phyloP scores from a whole-genome alignment of 1,140 invertebrate genomes.

The Chironomus striatipennis region DNA sequence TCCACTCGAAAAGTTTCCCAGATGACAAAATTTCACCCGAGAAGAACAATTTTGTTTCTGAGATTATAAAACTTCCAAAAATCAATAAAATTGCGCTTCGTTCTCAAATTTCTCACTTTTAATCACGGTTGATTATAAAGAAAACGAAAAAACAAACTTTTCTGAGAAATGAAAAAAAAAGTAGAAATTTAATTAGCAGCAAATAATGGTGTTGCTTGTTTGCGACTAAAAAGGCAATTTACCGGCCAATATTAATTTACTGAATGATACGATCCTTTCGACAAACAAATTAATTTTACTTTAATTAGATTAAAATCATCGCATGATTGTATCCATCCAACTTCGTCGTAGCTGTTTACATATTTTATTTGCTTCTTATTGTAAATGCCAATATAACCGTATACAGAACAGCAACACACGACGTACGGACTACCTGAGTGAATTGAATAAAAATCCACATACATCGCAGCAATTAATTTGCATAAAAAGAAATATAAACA shows the following conservation, averaged over 20 bases:
- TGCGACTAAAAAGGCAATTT: not conserved
- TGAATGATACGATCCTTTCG: not conserved
- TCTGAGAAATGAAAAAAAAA: too few relatives aligned
- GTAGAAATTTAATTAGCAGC: not conserved
- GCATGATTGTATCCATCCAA: slow-evolving; percentile 3
- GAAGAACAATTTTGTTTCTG: too few relatives aligned
- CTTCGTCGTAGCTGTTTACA: not conserved
- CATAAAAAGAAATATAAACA: slow-evolving; percentile 23
- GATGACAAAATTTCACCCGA: too few relatives aligned
- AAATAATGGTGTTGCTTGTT: not conserved
- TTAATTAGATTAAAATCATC: slow-evolving; percentile 23
- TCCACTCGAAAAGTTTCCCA: too few relatives aligned
- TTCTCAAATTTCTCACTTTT: too few relatives aligned
- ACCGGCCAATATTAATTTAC: not conserved
- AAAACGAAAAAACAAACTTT: too few relatives aligned
- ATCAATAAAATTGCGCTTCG: too few relatives aligned
- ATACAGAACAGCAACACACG: not conserved
- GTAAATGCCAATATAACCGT: not conserved
- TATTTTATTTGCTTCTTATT: slow-evolving; percentile 5
- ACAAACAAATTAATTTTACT: slow-evolving; percentile 18
- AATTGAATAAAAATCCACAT: not conserved
- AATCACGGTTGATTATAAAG: too few relatives aligned
- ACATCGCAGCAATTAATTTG: slow-evolving; percentile 18
- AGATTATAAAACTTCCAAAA: too few relatives aligned
- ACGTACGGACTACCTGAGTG: not conserved